Percentiles rank a stretch among this genome's conserved stretches.
Evolutionary conservation across 2,888 invertebrate genomes (phyloP).

Genomic region (Polydesmus complanatus): DNA sequence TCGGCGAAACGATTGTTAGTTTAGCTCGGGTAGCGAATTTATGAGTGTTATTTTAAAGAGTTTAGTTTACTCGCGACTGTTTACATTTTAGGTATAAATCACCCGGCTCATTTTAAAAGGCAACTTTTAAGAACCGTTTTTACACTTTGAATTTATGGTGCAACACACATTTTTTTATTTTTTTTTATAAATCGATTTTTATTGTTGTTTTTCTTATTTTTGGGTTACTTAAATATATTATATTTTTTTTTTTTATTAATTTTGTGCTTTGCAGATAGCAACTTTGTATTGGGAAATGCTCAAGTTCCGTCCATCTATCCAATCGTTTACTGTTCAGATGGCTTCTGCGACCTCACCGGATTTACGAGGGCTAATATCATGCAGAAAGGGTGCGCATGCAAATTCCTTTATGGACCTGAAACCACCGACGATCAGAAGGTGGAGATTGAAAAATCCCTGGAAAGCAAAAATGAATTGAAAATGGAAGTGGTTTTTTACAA

Average conservation of each 20-base stretch:
- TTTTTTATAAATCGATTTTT: too few species aligned
- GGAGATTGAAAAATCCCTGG: slow-evolving; percentile 77
- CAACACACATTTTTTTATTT: too few species aligned
- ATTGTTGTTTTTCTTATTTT: neutral
- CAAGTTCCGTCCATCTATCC: slow-evolving; percentile 75
- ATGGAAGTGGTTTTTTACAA: slow-evolving; percentile 89
- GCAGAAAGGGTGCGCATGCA: slow-evolving; percentile 92
- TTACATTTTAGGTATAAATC: too few species aligned
- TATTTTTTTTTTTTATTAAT: neutral
- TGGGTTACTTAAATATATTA: neutral
- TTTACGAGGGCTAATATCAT: slow-evolving; percentile 88
- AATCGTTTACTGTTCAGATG: slow-evolving; percentile 92
- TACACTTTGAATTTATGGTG: too few species aligned
- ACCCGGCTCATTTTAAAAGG: too few species aligned
- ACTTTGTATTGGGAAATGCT: slow-evolving; percentile 89
- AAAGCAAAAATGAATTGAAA: slow-evolving; percentile 80
- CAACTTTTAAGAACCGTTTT: too few species aligned
- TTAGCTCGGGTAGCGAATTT: too few species aligned
- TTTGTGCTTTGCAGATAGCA: slow-evolving; percentile 58
- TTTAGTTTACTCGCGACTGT: too few species aligned
- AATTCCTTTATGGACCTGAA: slow-evolving; percentile 82
- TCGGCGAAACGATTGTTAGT: too few species aligned
- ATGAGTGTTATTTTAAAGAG: too few species aligned
- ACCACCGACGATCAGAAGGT: slow-evolving; percentile 75
- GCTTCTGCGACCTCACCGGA: slow-evolving; percentile 89